Conservation (phyloP, 1,140 invertebrate species). For the Cyrtorhinus lividipennis region DNA sequence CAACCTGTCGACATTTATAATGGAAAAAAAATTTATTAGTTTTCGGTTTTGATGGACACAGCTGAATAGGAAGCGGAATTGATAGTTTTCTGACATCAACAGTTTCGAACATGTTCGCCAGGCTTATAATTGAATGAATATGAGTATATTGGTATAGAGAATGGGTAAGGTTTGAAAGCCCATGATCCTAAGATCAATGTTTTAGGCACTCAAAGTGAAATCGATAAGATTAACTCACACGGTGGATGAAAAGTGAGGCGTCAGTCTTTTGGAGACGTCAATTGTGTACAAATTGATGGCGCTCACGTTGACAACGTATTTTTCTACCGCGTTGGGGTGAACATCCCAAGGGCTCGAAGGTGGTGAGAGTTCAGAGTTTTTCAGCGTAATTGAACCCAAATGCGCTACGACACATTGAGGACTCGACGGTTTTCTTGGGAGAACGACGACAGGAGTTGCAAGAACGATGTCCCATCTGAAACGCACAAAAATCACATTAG, state of each 20-base stretch:
- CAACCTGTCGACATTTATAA: not conserved
- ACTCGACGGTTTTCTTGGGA: slow-evolving; percentile 64
- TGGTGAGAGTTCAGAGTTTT: slow-evolving; percentile 20
- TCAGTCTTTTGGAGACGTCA: slow-evolving; percentile 16
- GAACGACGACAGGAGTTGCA: slow-evolving; percentile 77
- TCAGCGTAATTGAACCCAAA: slow-evolving; percentile 72
- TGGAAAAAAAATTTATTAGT: not conserved
- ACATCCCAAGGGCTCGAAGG: slow-evolving; percentile 18
- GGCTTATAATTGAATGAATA: not conserved
- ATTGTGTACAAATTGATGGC: slow-evolving; percentile 77
- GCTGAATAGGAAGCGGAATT: not conserved
- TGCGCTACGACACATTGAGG: slow-evolving; percentile 79
- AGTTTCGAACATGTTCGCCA: too few species aligned
- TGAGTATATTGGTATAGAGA: not conserved
- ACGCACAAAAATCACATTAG: not conserved
- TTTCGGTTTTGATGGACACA: not conserved
- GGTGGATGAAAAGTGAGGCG: not conserved
- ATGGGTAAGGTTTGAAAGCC: not conserved
- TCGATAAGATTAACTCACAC: not conserved
- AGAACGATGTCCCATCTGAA: slow-evolving; percentile 56
- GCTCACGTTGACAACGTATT: slow-evolving; percentile 49
- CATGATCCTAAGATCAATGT: too few species aligned
- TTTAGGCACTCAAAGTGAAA: too few species aligned
- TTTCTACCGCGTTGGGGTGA: slow-evolving; percentile 25
- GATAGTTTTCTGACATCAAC: too few species aligned